These are phyloP conservation scores for Cabera pusaria DNA, from an alignment of 2,888 invertebrate genomes.

Conservation along the genomic window DNA sequence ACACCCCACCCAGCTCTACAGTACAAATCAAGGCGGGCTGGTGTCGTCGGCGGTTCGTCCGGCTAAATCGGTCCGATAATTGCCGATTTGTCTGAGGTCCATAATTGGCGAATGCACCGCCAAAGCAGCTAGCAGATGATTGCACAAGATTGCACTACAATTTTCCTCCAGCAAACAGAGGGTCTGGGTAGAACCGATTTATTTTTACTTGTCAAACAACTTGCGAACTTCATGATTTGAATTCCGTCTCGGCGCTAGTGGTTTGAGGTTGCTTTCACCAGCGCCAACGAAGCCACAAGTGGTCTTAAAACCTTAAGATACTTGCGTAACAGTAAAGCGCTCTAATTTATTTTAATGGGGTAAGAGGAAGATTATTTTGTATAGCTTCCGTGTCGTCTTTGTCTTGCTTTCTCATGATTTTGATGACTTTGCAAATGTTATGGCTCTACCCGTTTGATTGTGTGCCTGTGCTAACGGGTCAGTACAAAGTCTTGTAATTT, in stretches of 20 bases:
- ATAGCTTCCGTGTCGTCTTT: no score
- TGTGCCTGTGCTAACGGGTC: no score
- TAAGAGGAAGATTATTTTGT: not conserved
- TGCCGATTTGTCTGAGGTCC: slow-evolving; percentile 27
- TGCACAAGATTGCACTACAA: slow-evolving; percentile 64
- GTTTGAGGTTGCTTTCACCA: slow-evolving; percentile 18
- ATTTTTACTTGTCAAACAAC: slow-evolving; percentile 42
- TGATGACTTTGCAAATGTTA: no score
- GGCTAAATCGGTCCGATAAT: slow-evolving; percentile 13
- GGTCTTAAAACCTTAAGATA: not conserved
- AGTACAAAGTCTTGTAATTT: no score
- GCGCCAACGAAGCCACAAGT: slow-evolving; percentile 2
- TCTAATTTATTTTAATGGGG: not conserved
- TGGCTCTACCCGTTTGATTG: no score
- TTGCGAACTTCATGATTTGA: slow-evolving; percentile 37
- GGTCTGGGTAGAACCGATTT: slow-evolving; percentile 29
- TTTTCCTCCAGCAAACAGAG: slow-evolving; percentile 53
- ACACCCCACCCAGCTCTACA: no score
- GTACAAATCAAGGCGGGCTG: slow-evolving; percentile 12
- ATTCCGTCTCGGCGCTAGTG: slow-evolving; percentile 15
- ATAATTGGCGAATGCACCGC: slow-evolving; percentile 53
- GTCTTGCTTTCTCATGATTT: no score
- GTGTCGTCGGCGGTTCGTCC: slow-evolving; percentile 18
- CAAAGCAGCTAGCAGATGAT: slow-evolving; percentile 49
- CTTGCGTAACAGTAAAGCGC: slow-evolving; percentile 1